Conservation (phyloP, 2,888 invertebrate genomes). For the Orthosia cruda region DNA sequence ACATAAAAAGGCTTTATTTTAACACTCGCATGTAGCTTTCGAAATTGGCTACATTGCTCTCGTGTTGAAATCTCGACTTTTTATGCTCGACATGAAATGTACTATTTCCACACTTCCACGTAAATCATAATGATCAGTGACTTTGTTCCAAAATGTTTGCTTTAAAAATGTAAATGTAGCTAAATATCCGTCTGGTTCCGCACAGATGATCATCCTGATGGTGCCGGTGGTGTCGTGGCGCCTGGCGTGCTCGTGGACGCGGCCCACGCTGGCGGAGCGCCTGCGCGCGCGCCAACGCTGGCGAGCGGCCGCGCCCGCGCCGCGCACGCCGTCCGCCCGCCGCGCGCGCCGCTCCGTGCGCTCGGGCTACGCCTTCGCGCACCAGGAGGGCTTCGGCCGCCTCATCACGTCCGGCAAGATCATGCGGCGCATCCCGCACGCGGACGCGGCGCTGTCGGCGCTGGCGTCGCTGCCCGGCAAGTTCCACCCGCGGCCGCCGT, state of each 20-base stretch:
- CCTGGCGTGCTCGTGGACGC: slow-evolving; percentile 98
- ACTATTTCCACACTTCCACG: too few relatives aligned
- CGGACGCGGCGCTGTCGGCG: slow-evolving; percentile 94
- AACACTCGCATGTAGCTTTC: too few relatives aligned
- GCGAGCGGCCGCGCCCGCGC: slow-evolving; percentile 94
- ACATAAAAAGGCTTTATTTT: too few relatives aligned
- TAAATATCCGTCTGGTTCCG: background rate
- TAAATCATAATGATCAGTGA: too few relatives aligned
- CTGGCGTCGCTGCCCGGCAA: slow-evolving; percentile 92
- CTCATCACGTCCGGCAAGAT: slow-evolving; percentile 99
- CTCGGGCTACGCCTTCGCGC: slow-evolving; percentile 99
- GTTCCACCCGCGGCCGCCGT: slow-evolving; percentile 95
- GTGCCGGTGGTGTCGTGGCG: slow-evolving; percentile 98
- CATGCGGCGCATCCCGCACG: slow-evolving; percentile 96
- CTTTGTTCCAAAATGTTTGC: too few relatives aligned
- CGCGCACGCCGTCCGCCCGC: slow-evolving; percentile 97
- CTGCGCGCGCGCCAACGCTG: slow-evolving; percentile 95
- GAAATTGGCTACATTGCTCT: too few relatives aligned
- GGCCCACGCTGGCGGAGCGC: slow-evolving; percentile 98
- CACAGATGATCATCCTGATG: slow-evolving; percentile 94
- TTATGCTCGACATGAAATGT: too few relatives aligned
- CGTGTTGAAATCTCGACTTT: too few relatives aligned
- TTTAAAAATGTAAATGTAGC: background rate
- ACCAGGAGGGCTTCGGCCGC: slow-evolving; percentile 93
- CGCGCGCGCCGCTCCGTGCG: slow-evolving; percentile 97